Conservation (phyloP, 2,113 vertebrate genomes). For the Astur gentilis region DNA sequence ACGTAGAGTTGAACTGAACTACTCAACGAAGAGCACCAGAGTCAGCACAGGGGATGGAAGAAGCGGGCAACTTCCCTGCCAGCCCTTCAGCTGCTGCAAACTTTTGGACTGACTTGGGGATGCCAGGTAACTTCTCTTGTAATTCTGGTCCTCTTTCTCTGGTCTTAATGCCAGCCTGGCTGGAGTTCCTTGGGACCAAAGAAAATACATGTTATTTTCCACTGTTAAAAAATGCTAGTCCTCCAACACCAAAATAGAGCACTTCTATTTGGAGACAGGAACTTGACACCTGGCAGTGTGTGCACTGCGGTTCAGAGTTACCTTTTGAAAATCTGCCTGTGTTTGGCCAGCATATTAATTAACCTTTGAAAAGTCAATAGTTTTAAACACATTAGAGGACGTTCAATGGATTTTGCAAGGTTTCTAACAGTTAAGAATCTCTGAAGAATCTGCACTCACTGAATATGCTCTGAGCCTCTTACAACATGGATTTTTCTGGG, state of each 20-base stretch:
- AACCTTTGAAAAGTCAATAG: constrained; percentile 4
- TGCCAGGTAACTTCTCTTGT: background rate
- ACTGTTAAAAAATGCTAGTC: background rate
- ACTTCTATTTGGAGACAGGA: background rate
- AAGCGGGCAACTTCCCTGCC: background rate
- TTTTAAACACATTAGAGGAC: background rate
- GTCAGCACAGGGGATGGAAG: background rate
- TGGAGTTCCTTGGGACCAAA: background rate
- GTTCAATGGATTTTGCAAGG: background rate
- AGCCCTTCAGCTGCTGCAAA: background rate
- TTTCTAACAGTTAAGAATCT: background rate
- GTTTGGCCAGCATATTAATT: background rate
- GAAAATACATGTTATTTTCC: background rate
- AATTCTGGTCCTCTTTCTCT: background rate
- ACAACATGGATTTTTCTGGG: background rate
- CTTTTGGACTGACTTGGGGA: background rate
- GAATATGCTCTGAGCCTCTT: background rate
- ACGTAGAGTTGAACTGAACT: background rate
- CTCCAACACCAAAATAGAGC: background rate
- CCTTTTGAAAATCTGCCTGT: background rate
- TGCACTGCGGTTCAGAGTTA: background rate
- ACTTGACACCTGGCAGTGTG: background rate
- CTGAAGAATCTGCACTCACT: background rate
- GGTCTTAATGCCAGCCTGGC: background rate
- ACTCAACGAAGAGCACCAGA: background rate